These are phyloP conservation scores for Enteromius treurensis DNA, from an alignment of 2,797 vertebrate genomes.

Conservation along the genomic window DNA sequence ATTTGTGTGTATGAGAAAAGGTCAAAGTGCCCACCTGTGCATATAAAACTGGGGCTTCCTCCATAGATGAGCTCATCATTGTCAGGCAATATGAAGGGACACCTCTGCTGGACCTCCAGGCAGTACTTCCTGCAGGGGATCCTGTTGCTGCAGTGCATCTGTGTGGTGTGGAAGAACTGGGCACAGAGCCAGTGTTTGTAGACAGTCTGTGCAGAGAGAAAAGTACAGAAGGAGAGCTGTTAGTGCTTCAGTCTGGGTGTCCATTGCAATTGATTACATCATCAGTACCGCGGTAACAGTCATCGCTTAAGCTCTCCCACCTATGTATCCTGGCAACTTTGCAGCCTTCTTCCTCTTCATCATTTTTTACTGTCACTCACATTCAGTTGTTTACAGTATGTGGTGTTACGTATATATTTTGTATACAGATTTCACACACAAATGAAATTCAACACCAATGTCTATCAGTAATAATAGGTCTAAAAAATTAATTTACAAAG, in stretches of 20 bases:
- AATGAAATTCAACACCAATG: neutral
- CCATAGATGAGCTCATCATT: constrained; percentile 98
- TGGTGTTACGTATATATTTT: neutral
- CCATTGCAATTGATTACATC: constrained; percentile 56
- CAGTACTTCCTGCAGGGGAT: constrained; percentile 99
- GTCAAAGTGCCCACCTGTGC: constrained; percentile 85
- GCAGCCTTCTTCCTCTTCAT: neutral
- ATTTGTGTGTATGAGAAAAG: constrained; percentile 2
- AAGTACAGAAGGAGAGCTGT: constrained; percentile 49
- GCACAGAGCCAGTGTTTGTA: constrained; percentile 99
- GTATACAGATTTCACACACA: neutral
- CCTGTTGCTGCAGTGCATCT: constrained; percentile 96
- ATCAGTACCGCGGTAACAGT: constrained; percentile 47
- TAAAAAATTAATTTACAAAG: neutral
- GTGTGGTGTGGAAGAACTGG: constrained; percentile 98
- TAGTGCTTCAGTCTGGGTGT: constrained; percentile 50
- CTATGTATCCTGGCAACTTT: constrained; percentile 51
- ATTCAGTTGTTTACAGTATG: neutral
- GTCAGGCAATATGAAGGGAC: constrained; percentile 98
- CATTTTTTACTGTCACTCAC: neutral
- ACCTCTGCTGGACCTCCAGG: constrained; percentile 97
- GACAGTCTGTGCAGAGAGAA: constrained; percentile 83
- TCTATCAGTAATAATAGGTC: neutral
- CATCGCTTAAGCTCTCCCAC: constrained; percentile 51
- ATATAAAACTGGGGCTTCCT: constrained; percentile 99